Conservation (phyloP, 2,797 vertebrate species). For the Okamejei kenojei region DNA sequence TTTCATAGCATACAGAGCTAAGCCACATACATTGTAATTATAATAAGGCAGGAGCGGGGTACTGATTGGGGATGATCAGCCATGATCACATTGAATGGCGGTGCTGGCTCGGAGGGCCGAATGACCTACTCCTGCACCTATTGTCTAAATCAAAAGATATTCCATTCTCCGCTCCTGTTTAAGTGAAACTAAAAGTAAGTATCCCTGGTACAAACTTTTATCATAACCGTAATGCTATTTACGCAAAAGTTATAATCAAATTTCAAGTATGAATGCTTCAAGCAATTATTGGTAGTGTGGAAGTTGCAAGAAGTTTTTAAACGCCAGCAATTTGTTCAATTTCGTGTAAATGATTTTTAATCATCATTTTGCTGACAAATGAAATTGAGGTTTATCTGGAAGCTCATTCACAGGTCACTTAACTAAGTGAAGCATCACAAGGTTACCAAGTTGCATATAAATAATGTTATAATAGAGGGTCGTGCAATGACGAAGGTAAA, state of each 20-base stretch:
- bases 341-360: not conserved
- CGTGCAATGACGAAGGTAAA: not conserved
- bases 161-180: too few relatives aligned
- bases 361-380: not conserved
- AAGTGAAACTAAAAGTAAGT: not conserved
- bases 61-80: too few relatives aligned
- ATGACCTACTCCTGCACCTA: too few relatives aligned
- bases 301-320: not conserved
- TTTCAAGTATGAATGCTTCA: not conserved
- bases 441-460: not conserved
- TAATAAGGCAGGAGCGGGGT: too few relatives aligned
- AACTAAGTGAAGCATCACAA: not conserved
- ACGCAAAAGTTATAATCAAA: not conserved
- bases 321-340: not conserved
- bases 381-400: not conserved
- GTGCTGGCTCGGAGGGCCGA: too few relatives aligned
- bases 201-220: not conserved
- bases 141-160: too few relatives aligned
- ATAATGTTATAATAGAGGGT: too few relatives aligned
- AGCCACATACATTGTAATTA: too few relatives aligned
- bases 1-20: too few relatives aligned
- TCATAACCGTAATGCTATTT: not conserved
- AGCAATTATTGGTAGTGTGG: not conserved
- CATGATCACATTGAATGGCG: too few relatives aligned
- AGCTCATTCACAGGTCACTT: not conserved